Percentiles rank a stretch among this genome's conserved stretches.
These are phyloP conservation scores for Hephaestus fuliginosus DNA, from an alignment of 2,797 vertebrate genomes.

Conservation along the genomic window DNA sequence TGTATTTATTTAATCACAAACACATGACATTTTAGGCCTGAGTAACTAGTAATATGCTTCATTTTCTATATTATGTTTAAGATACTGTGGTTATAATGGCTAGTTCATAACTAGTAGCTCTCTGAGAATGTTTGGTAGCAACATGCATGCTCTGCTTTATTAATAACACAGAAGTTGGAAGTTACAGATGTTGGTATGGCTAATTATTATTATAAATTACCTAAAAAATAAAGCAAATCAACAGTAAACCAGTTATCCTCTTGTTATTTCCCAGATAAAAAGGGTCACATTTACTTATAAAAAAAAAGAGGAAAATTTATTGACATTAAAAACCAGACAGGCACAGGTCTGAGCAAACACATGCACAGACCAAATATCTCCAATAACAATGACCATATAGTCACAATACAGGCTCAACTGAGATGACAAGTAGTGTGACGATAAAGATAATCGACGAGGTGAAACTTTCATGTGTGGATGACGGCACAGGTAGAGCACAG, in stretches of 20 bases:
- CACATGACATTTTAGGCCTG: neutral
- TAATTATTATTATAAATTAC: neutral
- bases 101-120: neutral
- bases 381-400: slow-evolving; percentile 54
- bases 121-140: neutral
- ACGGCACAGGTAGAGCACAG: slow-evolving; percentile 31
- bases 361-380: slow-evolving; percentile 57
- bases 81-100: neutral
- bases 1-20: neutral
- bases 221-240: neutral
- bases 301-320: slow-evolving; percentile 59
- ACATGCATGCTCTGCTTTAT: neutral
- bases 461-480: slow-evolving; percentile 25
- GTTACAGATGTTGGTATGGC: neutral
- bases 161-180: neutral
- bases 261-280: slow-evolving; percentile 14
- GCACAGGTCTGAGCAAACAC: slow-evolving; percentile 64
- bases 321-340: slow-evolving; percentile 69
- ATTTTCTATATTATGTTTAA: neutral
- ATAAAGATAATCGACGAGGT: slow-evolving; percentile 7
- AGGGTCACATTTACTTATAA: neutral
- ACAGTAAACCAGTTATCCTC: neutral
- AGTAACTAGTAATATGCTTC: neutral
- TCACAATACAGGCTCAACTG: slow-evolving; percentile 37
- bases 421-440: slow-evolving; percentile 26